Conservation (phyloP, 2,113 vertebrate genomes). For the Dryoscopus gambensis region DNA sequence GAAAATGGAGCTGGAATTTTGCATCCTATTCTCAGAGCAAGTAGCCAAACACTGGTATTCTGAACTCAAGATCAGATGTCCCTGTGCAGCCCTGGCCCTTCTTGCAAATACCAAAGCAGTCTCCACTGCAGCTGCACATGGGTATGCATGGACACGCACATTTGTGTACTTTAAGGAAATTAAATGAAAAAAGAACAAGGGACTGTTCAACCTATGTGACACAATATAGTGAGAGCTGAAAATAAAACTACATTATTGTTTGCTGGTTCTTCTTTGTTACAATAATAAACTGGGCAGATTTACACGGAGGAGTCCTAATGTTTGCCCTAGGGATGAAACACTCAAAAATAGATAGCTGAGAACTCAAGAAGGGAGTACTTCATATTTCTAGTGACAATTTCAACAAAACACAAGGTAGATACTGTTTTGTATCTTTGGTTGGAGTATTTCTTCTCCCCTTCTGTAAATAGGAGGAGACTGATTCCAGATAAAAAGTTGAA, state of each 20-base stretch:
- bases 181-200: not conserved
- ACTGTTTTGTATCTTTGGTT: not conserved
- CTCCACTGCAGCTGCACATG: not conserved
- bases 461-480: not conserved
- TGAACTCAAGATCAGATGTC: not conserved
- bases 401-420: not conserved
- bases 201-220: not conserved
- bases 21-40: not conserved
- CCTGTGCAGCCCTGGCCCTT: not conserved
- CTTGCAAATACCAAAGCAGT: not conserved
- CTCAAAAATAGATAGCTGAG: not conserved
- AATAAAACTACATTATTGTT: not conserved
- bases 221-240: not conserved
- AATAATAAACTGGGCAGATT: not conserved
- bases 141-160: rapidly evolving
- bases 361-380: not conserved
- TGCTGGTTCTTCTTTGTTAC: not conserved
- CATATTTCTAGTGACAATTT: not conserved
- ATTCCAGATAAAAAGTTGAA: not conserved
- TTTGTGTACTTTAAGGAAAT: not conserved
- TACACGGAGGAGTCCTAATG: not conserved
- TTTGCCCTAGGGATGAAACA: not conserved
- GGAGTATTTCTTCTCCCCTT: not conserved
- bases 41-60: not conserved
- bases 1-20: not conserved